Conservation (phyloP, 2,888 invertebrate genomes). For the Xanthorhoe spadicearia region DNA sequence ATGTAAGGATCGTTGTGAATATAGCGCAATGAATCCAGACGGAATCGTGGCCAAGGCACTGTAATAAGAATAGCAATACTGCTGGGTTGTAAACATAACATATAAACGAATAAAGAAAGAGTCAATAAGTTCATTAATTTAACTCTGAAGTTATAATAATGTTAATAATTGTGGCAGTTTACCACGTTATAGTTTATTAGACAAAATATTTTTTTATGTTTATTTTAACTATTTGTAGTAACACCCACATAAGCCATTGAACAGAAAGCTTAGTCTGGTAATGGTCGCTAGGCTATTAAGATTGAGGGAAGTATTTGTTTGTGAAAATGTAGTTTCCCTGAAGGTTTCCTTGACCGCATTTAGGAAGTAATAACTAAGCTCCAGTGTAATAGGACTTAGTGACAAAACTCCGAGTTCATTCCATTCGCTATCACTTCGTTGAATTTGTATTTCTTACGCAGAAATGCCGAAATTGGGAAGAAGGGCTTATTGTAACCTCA, state of each 20-base stretch:
- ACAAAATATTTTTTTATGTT: too few species aligned
- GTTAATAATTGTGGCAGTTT: too few species aligned
- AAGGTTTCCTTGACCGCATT: conserved; percentile 2
- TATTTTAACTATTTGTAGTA: background rate
- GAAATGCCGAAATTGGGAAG: conserved; percentile 1
- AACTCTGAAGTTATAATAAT: too few species aligned
- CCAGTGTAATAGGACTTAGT: conserved; percentile 9
- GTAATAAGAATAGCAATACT: too few species aligned
- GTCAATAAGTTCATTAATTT: too few species aligned
- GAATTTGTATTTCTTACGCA: background rate
- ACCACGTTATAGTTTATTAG: background rate
- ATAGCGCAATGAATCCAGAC: too few species aligned
- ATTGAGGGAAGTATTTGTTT: background rate
- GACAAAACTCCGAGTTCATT: conserved; percentile 1
- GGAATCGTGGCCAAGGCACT: too few species aligned
- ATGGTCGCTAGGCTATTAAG: background rate
- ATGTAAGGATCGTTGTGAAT: too few species aligned
- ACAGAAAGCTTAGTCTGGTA: background rate
- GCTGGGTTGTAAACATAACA: too few species aligned
- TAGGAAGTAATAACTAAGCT: conserved; percentile 12
- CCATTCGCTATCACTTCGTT: background rate
- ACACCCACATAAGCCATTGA: background rate
- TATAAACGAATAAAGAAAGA: too few species aligned
- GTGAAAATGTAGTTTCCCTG: background rate
- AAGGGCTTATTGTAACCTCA: background rate